Percentiles rank a stretch among this genome's conserved stretches.
These are phyloP conservation scores for Rhadinocentrus ornatus DNA, from an alignment of 2,797 vertebrate species.

Conservation along the genomic window DNA sequence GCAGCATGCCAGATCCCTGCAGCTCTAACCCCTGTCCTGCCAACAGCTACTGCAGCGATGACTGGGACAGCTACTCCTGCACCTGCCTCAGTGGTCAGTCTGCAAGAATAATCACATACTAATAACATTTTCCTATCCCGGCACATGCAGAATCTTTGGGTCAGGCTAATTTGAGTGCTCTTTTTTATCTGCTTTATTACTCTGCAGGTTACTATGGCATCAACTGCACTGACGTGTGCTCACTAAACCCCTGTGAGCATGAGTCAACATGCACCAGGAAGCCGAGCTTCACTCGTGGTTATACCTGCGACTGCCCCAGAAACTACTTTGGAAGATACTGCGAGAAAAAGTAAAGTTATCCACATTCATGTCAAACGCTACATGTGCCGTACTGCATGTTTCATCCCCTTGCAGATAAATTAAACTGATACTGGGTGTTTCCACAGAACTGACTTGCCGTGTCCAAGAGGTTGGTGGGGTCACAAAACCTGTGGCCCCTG, in stretches of 20 bases:
- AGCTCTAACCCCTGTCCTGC: conserved; percentile 89
- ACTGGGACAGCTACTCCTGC: conserved; percentile 93
- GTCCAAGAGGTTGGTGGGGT: conserved; percentile 96
- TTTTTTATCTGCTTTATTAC: not conserved
- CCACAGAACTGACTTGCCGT: conserved; percentile 88
- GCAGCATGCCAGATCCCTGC: conserved; percentile 89
- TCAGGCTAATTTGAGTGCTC: not conserved
- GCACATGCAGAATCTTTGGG: not conserved
- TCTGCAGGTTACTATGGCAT: conserved; percentile 89
- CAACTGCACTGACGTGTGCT: conserved; percentile 89
- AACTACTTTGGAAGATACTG: conserved; percentile 93
- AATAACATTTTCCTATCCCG: not conserved
- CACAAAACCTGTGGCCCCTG: conserved; percentile 95
- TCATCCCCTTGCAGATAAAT: not conserved
- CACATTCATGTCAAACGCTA: not conserved
- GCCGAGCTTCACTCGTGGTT: conserved; percentile 83
- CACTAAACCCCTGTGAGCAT: conserved; percentile 92
- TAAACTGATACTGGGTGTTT: not conserved
- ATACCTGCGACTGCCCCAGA: conserved; percentile 88
- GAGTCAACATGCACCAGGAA: conserved; percentile 86
- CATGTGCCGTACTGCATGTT: not conserved
- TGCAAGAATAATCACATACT: not conserved
- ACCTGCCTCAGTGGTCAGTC: conserved; percentile 88
- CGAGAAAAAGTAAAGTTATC: conserved; percentile 86
- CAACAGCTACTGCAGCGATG: conserved; percentile 90